Conservation (phyloP, 2,797 vertebrate genomes). For the Acipenser oxyrinchus region DNA sequence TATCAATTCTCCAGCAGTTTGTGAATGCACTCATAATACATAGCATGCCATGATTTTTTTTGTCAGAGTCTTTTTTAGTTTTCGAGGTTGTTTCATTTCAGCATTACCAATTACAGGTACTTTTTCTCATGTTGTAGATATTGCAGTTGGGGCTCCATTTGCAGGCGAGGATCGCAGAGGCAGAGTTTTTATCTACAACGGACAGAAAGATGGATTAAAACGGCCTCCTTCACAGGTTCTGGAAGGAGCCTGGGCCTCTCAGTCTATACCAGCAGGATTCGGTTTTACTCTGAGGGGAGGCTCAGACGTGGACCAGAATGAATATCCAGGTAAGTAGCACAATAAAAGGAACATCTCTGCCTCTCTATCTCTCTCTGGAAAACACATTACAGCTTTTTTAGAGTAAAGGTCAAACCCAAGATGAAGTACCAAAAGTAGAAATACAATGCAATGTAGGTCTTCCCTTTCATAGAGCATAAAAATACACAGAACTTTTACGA, state of each 20-base stretch:
- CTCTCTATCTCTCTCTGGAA: constrained; percentile 48
- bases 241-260: constrained; percentile 59
- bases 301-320: constrained; percentile 91
- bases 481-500: neutral
- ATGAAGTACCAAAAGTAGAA: neutral
- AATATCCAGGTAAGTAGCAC: constrained; percentile 84
- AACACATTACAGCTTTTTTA: constrained; percentile 45
- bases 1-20: too few relatives aligned
- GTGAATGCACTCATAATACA: too few relatives aligned
- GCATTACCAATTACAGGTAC: too few relatives aligned
- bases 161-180: constrained; percentile 82
- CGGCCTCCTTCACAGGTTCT: constrained; percentile 73
- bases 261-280: constrained; percentile 72
- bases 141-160: constrained; percentile 87
- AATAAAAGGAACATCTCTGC: constrained; percentile 26
- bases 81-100: too few relatives aligned
- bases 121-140: constrained; percentile 50
- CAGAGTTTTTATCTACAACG: constrained; percentile 88
- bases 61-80: too few relatives aligned
- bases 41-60: too few relatives aligned
- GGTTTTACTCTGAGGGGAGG: constrained; percentile 91
- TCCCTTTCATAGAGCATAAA: neutral
- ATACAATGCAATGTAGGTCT: too few relatives aligned
- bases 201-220: constrained; percentile 65
- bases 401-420: constrained; percentile 26